These are phyloP conservation scores for Pavo muticus DNA, from an alignment of 2,113 vertebrate genomes.

Conservation along the genomic window DNA sequence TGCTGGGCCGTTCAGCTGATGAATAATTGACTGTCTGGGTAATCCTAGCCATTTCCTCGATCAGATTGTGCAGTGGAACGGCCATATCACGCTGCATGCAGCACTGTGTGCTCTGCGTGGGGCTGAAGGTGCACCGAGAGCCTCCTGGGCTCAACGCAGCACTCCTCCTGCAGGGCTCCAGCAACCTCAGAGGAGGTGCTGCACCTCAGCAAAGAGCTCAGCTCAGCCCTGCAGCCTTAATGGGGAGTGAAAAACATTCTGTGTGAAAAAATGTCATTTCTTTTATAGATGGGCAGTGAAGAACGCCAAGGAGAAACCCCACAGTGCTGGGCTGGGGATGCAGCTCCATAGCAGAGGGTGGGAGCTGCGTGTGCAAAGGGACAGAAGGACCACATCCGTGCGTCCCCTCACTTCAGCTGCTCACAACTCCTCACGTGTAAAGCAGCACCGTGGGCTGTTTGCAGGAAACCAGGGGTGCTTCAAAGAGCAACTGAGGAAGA, in stretches of 20 bases:
- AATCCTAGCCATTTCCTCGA: conserved; percentile 87
- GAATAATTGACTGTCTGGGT: conserved; percentile 96
- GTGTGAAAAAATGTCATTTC: not conserved
- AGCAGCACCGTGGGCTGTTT: fast-evolving
- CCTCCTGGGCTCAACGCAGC: not conserved
- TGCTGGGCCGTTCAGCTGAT: conserved; percentile 88
- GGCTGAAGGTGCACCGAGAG: not conserved
- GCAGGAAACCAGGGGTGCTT: not conserved
- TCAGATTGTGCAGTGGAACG: conserved; percentile 87
- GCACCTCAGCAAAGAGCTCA: not conserved
- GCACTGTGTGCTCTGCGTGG: not conserved
- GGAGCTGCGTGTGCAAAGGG: too few species aligned
- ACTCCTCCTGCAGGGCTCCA: not conserved
- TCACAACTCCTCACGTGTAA: fast-evolving
- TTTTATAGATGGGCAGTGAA: fast-evolving
- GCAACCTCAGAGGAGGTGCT: not conserved
- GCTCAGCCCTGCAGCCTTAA: fast-evolving
- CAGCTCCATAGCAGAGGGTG: not conserved
- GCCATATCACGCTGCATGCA: conserved; percentile 68
- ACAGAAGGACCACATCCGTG: too few species aligned
- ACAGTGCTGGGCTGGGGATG: fast-evolving
- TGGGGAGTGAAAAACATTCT: not conserved
- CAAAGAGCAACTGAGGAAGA: not conserved
- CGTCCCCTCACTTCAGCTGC: too few species aligned
- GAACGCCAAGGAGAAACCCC: not conserved